These are phyloP conservation scores for Temnothorax curvispinosus DNA, from an alignment of 1,140 invertebrate species.

Conservation along the genomic window DNA sequence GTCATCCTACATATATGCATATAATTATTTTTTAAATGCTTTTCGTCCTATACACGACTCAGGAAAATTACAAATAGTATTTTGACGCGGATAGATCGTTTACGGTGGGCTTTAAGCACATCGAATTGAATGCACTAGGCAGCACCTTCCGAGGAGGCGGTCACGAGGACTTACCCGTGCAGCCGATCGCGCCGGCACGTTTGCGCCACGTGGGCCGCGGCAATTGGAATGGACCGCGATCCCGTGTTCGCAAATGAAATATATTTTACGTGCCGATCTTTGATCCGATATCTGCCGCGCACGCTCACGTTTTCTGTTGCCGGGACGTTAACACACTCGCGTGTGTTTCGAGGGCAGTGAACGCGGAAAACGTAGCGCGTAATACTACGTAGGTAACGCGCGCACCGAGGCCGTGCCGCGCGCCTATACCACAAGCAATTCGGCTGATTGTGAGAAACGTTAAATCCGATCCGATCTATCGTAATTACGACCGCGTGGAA, in stretches of 20 bases:
- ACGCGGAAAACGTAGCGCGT: constrained; percentile 60
- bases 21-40: neutral
- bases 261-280: constrained; percentile 57
- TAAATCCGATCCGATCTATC: constrained; percentile 22
- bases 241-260: constrained; percentile 44
- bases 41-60: neutral
- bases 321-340: constrained; percentile 39
- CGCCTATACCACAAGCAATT: constrained; percentile 3
- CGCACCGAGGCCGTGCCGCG: neutral
- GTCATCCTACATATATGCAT: neutral
- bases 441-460: constrained; percentile 48
- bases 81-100: neutral
- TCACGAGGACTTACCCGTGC: constrained; percentile 67
- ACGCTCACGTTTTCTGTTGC: constrained; percentile 57
- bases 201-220: constrained; percentile 55
- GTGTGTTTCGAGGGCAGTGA: constrained; percentile 51
- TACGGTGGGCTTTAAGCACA: neutral
- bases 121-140: constrained; percentile 9
- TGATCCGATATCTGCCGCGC: constrained; percentile 36
- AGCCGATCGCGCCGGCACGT: constrained; percentile 33
- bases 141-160: constrained; percentile 6
- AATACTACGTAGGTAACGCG: neutral
- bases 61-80: neutral
- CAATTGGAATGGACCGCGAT: constrained; percentile 46
- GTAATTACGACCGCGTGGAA: constrained; percentile 12